Base-by-base conservation (phyloP, 2,797 vertebrate species). In the Denticeps clupeoides region DNA sequence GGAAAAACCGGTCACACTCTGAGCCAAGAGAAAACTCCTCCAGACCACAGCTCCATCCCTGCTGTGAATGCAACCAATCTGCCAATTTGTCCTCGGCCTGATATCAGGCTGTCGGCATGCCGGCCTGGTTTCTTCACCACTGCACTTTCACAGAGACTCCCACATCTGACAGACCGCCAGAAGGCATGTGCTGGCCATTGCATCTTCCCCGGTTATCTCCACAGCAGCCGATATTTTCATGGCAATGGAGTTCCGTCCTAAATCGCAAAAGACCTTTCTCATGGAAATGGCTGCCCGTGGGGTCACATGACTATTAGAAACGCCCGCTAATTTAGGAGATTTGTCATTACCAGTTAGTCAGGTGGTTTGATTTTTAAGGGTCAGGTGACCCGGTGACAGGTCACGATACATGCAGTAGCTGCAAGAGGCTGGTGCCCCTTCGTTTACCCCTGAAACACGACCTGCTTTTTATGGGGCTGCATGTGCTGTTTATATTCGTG, bases 341-440 rank as follows among this genome's bases (percentile, higher is more conserved):
- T 57, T 63, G 60, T 66, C 57, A 49, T 57, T 32, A 37, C 42
- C 22, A 57, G 49, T 65, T 49, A 58, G 51, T 47, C 29, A 8
- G 22, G 23, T 31, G 13, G 45, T 66, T 52, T 56, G 53, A 41
- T 59, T 38, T 45, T 16, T 21, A 9, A 38, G 18, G 1, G 4
- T 35, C 38, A 19, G 18, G 18, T 21, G 18, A 11, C 35, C 19
- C 38, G 18, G 18, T 38, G 8, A 38, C 38, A 38, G 35, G 35
- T 38, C 35, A 5, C 2, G 11, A 18, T 19, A 18, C 5, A 19
- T n/a, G n/a, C n/a, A n/a, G n/a, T n/a, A n/a, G n/a, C n/a, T n/a
- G n/a, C n/a, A n/a, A n/a, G n/a, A n/a, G n/a, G n/a, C n/a, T n/a
- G n/a, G n/a, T n/a, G n/a, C n/a, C 3, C n/a, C 28, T 28, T 28